Evolutionary conservation across 2,797 vertebrate species (phyloP), one percentile per base, ranked within the genome.

Genomic region (Pampus argenteus): DNA sequence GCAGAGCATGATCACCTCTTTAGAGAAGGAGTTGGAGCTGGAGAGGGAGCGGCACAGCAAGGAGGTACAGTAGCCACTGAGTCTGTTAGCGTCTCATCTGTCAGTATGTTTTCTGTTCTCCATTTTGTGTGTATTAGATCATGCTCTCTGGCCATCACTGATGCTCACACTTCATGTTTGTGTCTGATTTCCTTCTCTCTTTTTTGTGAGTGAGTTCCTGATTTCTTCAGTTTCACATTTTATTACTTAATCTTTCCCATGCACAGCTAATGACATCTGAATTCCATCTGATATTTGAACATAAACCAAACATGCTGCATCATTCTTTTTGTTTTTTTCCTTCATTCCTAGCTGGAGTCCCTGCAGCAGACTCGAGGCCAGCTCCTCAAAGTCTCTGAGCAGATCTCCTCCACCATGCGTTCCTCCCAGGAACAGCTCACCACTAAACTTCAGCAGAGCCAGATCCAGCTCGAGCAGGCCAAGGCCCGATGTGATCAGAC

Each of bases 361-460:
- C 85, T 95, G 87, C 95, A 95, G 85, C 92, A 95, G 82, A 94
- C 91, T 45, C 92, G 93, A 72, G 88, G 94, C 51, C 95, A 96
- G 77, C 93, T 96, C 83, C 93, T 93, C 66, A 83, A 94, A 62
- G 93, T 94, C 78, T 93, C 92, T 0, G 91, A 91, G 80, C 90
- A 93, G 74, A 90, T 91, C 66, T 92, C 93, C 61, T 91, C 88
- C 72, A 90, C 81, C 77, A 93, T 95, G 77, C 91, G 92, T 55
- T 91, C 87, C 59, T 93, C 93, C 55, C 94, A 95, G 82, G 93
- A 95, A 44, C 92, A 95, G 51, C 92, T 96, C 68, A 71, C 84
- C n/a, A 73, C 81, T 38, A 90, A 95, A 59, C 88, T 96, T 60
- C 91, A 95, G 67, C 86, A 91, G 80, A 86, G 73, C 80, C 90